These are phyloP conservation scores for Echinarachnius parma DNA, from an alignment of 53 echinoderm and acorn worm species.

Conservation along the genomic window DNA sequence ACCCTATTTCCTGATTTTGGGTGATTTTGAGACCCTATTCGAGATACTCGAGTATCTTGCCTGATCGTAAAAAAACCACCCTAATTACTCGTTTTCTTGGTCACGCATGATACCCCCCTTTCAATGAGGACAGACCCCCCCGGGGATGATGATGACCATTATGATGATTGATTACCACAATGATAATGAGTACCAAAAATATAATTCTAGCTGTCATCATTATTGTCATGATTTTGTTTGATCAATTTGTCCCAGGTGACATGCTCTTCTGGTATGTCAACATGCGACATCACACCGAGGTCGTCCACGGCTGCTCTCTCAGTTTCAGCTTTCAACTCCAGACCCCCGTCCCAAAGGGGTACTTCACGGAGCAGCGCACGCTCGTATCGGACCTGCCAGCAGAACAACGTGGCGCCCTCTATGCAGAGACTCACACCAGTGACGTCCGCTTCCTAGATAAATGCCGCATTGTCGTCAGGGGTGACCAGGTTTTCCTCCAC, in stretches of 20 bases:
- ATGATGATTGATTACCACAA: too few relatives aligned
- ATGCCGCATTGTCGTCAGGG: conserved; percentile 9
- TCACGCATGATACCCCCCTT: too few relatives aligned
- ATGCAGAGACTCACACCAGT: conserved; percentile 21
- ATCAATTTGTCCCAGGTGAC: conserved; percentile 59
- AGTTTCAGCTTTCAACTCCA: conserved; percentile 78
- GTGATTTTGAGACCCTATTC: too few relatives aligned
- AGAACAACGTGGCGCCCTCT: conserved; percentile 3
- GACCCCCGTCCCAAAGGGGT: conserved; percentile 66
- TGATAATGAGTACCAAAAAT: too few relatives aligned
- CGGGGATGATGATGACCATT: too few relatives aligned
- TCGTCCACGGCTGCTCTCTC: conserved; percentile 82
- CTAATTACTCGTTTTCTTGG: too few relatives aligned
- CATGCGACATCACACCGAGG: conserved; percentile 86
- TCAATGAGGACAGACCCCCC: too few relatives aligned
- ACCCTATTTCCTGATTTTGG: too few relatives aligned
- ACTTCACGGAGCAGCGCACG: conserved; percentile 52
- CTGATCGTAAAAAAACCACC: too few relatives aligned
- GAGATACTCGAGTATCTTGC: too few relatives aligned
- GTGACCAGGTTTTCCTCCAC: conserved; percentile 12
- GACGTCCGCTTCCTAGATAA: conserved; percentile 21
- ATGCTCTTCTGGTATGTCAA: conserved; percentile 78
- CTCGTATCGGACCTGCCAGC: conserved; percentile 33
- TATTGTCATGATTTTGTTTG: background rate
- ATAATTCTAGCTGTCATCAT: too few relatives aligned